Evolutionary conservation across 2,888 invertebrate genomes (phyloP), one percentile per base, ranked within the genome.

Genomic region (Sphaeridia pumilis): DNA sequence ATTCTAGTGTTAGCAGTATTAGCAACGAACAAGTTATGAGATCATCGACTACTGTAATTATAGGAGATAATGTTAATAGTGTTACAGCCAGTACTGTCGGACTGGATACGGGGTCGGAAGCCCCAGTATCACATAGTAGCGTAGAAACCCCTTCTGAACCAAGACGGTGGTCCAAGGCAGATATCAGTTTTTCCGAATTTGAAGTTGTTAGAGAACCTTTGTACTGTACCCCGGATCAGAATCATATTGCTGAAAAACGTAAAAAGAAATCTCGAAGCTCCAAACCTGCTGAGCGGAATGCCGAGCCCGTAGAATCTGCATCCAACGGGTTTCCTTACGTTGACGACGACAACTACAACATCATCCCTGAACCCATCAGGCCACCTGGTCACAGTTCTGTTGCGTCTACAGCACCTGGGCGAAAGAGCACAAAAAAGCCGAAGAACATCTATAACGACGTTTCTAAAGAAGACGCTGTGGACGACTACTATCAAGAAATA

Each of bases 141-240:
- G 20, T 38, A 17, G 38, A 38, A 38, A 17, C 55, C 1, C 53
- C 55, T 2, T 43, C 51, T 24, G 64, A 64, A 38, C 55, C 56
- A 35, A 45, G 63, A 43, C 51, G 64, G 10, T 63, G 64, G 61
- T 63, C 63, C 5, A 64, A 64, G 47, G 61, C 64, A n/a, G 64
- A 64, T 28, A 64, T 64, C 34, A 61, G 59, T 41, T 64, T 59
- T 36, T 64, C 64, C 4, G 64, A 64, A 51, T 64, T 64, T 48
- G 64, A 64, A 46, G 61, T 64, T 26, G 61, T 64, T 12, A 49
- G 63, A 38, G 64, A 64, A 49, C 56, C 50, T 2, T 25, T 60
- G 21, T 57, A 58, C 43, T 54, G 54, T 4, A 28, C 48, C 12
- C 38, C 38, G 27, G 45, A 26, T 72, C 73, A 63, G 38, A 22